phyloP scores from a whole-genome alignment of 2,113 vertebrate species.

The Edolisoma coerulescens region DNA sequence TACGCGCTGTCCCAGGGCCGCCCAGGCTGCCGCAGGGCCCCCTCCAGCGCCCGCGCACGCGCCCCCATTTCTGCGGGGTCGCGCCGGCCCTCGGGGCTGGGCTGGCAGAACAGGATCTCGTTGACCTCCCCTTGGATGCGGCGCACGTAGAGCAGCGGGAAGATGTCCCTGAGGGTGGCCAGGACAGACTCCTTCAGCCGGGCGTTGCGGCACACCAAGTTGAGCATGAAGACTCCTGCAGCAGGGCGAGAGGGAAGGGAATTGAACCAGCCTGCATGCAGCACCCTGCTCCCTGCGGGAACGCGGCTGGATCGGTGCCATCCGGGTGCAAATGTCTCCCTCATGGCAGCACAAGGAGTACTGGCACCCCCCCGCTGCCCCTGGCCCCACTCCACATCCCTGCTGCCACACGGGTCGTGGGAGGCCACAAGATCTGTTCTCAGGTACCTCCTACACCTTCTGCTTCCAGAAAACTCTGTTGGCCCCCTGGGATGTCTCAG shows the following conservation, averaged over 20 bases:
- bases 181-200: slow-evolving; percentile 79
- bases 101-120: slow-evolving; percentile 83
- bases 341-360: accelerated
- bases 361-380: accelerated
- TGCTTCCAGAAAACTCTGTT: not conserved
- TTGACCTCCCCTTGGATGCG: slow-evolving; percentile 89
- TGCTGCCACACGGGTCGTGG: accelerated
- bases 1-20: slow-evolving; percentile 72
- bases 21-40: slow-evolving; percentile 64
- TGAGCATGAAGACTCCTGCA: slow-evolving; percentile 91
- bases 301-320: not conserved
- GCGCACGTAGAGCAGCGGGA: slow-evolving; percentile 79
- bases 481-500: not conserved
- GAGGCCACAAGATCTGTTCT: not conserved
- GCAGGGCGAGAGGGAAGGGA: not conserved
- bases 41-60: slow-evolving; percentile 77
- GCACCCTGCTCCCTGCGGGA: accelerated
- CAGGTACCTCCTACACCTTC: not conserved
- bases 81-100: not conserved
- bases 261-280: accelerated
- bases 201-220: slow-evolving; percentile 89
- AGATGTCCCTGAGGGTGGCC: slow-evolving; percentile 73
- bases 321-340: accelerated
- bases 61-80: slow-evolving; percentile 60
- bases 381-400: not conserved